A percentile compares a stretch with the other conserved stretches of the same genome.
These are phyloP conservation scores for Ageneiosus marmoratus DNA, from an alignment of 2,113 vertebrate genomes.

Conservation along the genomic window DNA sequence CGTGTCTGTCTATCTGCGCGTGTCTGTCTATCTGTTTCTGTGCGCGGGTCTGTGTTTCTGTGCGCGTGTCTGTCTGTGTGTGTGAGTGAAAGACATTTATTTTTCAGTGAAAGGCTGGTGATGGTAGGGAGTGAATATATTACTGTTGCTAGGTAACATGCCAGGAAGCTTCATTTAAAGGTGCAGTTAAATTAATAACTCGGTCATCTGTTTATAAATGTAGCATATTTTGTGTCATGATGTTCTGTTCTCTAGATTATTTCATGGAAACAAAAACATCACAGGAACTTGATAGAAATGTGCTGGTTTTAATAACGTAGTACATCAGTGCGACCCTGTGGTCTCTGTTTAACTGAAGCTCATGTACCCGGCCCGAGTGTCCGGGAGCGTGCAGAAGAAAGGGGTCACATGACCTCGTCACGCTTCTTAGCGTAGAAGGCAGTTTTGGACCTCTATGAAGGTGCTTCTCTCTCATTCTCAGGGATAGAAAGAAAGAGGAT, in stretches of 20 bases:
- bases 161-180: neutral
- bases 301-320: neutral
- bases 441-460: neutral
- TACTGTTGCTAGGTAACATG: neutral
- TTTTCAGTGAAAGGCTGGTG: neutral
- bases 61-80: too few relatives aligned
- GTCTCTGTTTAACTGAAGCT: too few relatives aligned
- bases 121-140: neutral
- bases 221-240: neutral
- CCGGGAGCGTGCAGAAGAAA: neutral
- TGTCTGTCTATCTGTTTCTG: too few relatives aligned
- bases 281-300: neutral
- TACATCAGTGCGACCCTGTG: neutral
- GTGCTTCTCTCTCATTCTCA: slow-evolving; percentile 55
- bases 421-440: neutral
- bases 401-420: neutral
- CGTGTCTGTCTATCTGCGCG: too few relatives aligned
- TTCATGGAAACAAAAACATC: too few relatives aligned
- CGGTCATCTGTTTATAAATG: neutral
- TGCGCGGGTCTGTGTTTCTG: neutral
- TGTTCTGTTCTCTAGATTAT: neutral
- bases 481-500: slow-evolving; percentile 94
- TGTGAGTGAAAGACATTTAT: neutral
- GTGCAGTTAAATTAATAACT: neutral
- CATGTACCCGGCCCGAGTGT: too few relatives aligned